These are phyloP conservation scores for Sebastes miniatus DNA, from an alignment of 2,797 vertebrate genomes.

Conservation along the genomic window DNA sequence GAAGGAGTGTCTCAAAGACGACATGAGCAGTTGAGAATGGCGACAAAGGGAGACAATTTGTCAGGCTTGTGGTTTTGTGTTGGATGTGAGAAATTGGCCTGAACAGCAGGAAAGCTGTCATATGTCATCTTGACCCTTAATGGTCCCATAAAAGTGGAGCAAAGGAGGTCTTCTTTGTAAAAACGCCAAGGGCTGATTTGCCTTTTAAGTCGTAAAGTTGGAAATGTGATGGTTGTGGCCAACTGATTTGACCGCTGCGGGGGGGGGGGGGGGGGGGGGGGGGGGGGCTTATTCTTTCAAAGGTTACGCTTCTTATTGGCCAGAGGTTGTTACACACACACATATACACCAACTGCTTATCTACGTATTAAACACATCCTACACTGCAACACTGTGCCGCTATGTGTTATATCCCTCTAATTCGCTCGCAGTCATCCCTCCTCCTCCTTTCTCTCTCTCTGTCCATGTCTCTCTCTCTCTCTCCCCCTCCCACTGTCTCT, in stretches of 20 bases:
- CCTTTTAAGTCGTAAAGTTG: constrained; percentile 23
- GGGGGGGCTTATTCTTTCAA: background rate
- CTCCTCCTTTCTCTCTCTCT: background rate
- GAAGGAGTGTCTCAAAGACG: constrained; percentile 6
- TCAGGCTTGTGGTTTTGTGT: constrained; percentile 34
- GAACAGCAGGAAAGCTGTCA: constrained; percentile 21
- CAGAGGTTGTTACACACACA: background rate
- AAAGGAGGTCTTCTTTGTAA: background rate
- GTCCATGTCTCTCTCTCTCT: background rate
- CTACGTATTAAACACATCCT: constrained; percentile 60
- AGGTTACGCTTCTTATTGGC: constrained; percentile 6
- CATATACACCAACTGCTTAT: constrained; percentile 31
- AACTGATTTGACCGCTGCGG: background rate
- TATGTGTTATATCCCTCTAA: constrained; percentile 49
- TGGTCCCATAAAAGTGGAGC: constrained; percentile 8
- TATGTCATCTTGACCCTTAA: constrained; percentile 29
- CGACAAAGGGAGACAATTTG: constrained; percentile 39
- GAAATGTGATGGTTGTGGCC: background rate
- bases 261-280: background rate
- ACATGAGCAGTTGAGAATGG: constrained; percentile 2
- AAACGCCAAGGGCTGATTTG: background rate
- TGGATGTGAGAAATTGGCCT: constrained; percentile 28
- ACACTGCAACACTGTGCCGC: constrained; percentile 23
- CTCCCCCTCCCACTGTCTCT: constrained; percentile 24
- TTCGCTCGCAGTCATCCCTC: constrained; percentile 23